Base-by-base conservation (phyloP, 2,888 invertebrate species). In the Petrophora chlorosata region DNA sequence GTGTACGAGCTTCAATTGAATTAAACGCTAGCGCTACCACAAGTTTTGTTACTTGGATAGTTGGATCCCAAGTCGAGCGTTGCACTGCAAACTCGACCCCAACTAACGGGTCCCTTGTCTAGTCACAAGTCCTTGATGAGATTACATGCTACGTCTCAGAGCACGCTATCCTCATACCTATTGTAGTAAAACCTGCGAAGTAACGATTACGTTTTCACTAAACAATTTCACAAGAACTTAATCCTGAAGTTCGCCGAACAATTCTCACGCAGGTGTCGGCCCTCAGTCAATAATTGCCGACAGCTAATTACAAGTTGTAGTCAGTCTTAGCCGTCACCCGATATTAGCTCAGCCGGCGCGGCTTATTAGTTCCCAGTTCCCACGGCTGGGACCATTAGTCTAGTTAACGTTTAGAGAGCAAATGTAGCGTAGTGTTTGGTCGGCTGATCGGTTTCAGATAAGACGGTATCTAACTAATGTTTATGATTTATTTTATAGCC, bases 281-380 rank as follows among this genome's bases (percentile, higher is more conserved):
- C 46, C 26, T n/a, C 42, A 32, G 44, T 55, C 43, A 54, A 50
- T 42, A 51, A 43, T 41, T 40, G 50, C 45, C 47, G 45, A 45
- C 41, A 43, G 38, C 54, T 65, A 61, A 61, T 65, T 61, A 59
- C 58, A 54, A 61, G 51, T 58, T 52, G 33, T 53, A 17, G 28
- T 33, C 26, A 30, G 49, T 50, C 19, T 38, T 35, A 45, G 45
- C 42, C 52, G 50, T 56, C 56, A 50, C 43, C 47, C 44, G 36
- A 44, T 57, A 53, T 56, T 58, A 49, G 46, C 47, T 46, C 46
- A 38, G 43, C 33, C 41, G 48, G 28, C 13, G 39, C 39, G 50
- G 39, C 51, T 59, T 56, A 52, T 60, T 57, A 50, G 47, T 56
- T 57, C 53, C 46, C 56, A 50, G 47, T 56, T 57, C 53, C 46